Evolutionary conservation across 2,888 invertebrate genomes (phyloP).

Genomic region (Deilephila elpenor): DNA sequence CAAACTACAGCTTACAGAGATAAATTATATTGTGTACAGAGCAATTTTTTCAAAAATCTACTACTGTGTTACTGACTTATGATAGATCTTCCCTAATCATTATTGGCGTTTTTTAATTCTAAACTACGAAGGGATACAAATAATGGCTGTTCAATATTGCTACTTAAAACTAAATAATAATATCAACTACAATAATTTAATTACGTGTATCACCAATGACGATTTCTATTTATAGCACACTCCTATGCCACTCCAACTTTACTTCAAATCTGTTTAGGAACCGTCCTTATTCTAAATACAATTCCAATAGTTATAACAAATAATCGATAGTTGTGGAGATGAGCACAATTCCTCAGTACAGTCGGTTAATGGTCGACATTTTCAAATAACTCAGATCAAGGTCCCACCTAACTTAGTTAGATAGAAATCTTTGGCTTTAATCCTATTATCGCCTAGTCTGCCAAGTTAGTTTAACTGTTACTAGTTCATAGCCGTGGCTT

Average conservation of each 20-base stretch:
- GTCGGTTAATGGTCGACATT: conserved; percentile 19
- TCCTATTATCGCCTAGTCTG: conserved; percentile 24
- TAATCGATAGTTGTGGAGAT: conserved; percentile 12
- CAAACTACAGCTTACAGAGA: background rate
- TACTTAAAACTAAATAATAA: too few species aligned
- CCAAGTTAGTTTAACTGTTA: conserved; percentile 21
- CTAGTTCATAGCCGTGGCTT: background rate
- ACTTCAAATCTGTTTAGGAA: background rate
- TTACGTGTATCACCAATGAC: too few species aligned
- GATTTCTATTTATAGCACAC: too few species aligned
- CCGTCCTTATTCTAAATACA: background rate
- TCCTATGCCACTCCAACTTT: background rate
- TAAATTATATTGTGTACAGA: background rate
- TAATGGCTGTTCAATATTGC: too few species aligned
- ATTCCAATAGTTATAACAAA: conserved; percentile 9
- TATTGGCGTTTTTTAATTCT: too few species aligned
- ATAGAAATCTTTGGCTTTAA: conserved; percentile 24
- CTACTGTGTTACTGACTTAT: background rate
- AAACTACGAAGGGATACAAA: too few species aligned
- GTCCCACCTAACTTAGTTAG: conserved; percentile 20
- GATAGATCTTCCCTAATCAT: too few species aligned
- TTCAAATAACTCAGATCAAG: conserved; percentile 28
- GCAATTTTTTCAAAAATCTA: background rate
- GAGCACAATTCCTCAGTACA: background rate
- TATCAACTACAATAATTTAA: too few species aligned